Base-by-base conservation (phyloP, 1,140 invertebrate genomes). In the Drosophila athabasca region DNA sequence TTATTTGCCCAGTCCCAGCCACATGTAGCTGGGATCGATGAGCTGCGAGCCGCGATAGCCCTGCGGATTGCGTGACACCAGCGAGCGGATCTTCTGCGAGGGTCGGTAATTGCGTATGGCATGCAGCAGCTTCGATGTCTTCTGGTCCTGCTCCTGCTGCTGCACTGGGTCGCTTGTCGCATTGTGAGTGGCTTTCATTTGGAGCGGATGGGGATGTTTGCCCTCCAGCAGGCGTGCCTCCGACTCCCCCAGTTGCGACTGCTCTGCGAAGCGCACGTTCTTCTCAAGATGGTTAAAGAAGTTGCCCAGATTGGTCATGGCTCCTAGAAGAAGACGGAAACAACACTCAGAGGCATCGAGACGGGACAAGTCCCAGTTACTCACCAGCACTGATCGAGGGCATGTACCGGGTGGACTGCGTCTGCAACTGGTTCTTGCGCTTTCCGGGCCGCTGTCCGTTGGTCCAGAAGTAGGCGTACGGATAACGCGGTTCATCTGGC, bases 1-100 rank as follows among this genome's bases (percentile, higher is more conserved):
- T 87, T 82, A 90, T 74, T 89, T 93, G n/a, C 92, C 92, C 66
- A 91, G 75, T 9, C 90, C 90, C 39, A 91, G 49, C 90, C 90
- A 91, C 90, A 91, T 91, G 50, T 91, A 91, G 62, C 90, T 91
- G 50, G 90, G 90, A 68, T 91, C 90, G 26, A 90, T 79, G 29
- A 87, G 79, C 58, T 91, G 74, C 22, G 90, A 88, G 31, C 88
- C 85, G 44, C 84, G 90, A 61, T 91, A 91, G n/a, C 90, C 90
- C 35, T 85, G 76, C 4, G 90, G 90, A 58, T 90, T 91, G 52
- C 88, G 82, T 3, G 89, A 82, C 2, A 91, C 90, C 59, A 91
- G 46, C 1, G 90, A 79, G 26, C 90, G 79, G 15, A 91, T 77
- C 62, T 90, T 91, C 45, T 91, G 89, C 13, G 90, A 91, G 26